phyloP scores from a whole-genome alignment of 2,797 vertebrate species.

The Acanthis flammea region DNA sequence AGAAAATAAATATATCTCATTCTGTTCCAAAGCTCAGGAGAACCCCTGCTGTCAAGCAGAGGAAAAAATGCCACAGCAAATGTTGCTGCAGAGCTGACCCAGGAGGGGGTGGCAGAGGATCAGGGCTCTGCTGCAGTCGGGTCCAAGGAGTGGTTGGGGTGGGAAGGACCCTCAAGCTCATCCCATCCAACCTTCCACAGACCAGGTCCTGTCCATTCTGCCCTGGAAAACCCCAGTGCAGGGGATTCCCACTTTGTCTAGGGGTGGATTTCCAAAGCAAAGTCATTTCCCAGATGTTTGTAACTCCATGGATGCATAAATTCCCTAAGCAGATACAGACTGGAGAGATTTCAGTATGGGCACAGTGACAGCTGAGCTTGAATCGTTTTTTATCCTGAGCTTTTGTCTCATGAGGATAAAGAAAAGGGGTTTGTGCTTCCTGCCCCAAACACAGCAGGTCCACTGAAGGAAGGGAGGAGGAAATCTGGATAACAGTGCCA shows the following conservation, averaged over 20 bases:
- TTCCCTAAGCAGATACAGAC: fast-evolving
- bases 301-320: not conserved
- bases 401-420: not conserved
- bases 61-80: fast-evolving
- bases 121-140: not conserved
- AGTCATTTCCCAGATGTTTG: not conserved
- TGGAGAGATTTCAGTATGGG: not conserved
- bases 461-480: no score
- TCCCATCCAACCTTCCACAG: not conserved
- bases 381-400: not conserved
- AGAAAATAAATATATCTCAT: not conserved
- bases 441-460: not conserved
- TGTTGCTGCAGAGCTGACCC: not conserved
- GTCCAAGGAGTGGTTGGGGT: fast-evolving
- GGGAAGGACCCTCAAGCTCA: not conserved
- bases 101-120: constrained; percentile 45
- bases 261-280: not conserved
- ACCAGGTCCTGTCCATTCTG: not conserved
- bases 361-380: not conserved
- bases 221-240: not conserved
- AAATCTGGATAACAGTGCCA: not conserved
- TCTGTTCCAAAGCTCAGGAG: not conserved
- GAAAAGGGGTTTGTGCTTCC: not conserved
- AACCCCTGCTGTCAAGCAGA: not conserved
- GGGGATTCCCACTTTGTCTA: not conserved